Evolutionary conservation across 2,888 invertebrate genomes (phyloP), one percentile per base, ranked within the genome.

Genomic region (Mystacides longicornis): DNA sequence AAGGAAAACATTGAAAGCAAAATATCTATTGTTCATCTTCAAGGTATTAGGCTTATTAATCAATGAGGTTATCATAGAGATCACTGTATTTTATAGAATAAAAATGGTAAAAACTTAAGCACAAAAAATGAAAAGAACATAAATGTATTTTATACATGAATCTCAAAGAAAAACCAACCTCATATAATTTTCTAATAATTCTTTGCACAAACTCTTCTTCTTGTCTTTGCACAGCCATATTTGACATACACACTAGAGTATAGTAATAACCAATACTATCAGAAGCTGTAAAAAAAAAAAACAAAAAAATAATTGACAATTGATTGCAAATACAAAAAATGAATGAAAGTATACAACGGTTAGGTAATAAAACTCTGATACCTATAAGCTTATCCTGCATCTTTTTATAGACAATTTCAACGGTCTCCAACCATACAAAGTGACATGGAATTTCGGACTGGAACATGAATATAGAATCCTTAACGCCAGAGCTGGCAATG

Each of bases 251-350:
- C 19, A 60, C 60, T 19, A 62, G 20, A 14, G 57, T 37, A 27
- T 62, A 60, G 46, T 62, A 60, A 46, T 58, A 60, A 49, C 56
- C 56, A 3, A 58, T 55, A 51, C 58, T 61, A 37, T 61, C 61
- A 21, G 61, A 57, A 54, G 60, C 61, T 60, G 45, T 21, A 53
- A 52, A 37, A 46, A 46, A 16, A 37, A 14, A 37, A 37, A 14
- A 14, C 3, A 3, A 37, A 14, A 19, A 19, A 3, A 45, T 3
- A 45, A 45, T 45, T 45, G 16, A 27, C 9, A 43, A 43, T n/a
- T n/a, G 5, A 43, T 11, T 43, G 18, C 43, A 16, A 14, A 43
- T n/a, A 14, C 14, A 5, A 43, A 5, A 14, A 43, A 16, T 14
- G 5, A 5, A 43, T 43, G 4, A 43, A 43, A n/a, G n/a, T 11